Conservation (phyloP, 2,888 invertebrate species). For the Melanargia galathea region DNA sequence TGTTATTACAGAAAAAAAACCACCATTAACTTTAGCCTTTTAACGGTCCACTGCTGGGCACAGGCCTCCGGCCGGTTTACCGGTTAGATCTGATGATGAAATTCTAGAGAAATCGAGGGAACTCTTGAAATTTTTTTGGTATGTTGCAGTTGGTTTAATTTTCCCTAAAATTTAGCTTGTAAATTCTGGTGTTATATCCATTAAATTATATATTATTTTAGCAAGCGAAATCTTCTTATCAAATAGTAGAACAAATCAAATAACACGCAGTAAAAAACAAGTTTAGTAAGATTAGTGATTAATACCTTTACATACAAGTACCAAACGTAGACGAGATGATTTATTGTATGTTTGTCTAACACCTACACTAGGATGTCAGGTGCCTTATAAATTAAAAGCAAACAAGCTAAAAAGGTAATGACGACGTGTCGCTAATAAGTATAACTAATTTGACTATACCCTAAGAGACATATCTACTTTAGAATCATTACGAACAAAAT, state of each 20-base stretch:
- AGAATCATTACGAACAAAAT: neutral
- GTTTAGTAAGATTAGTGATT: neutral
- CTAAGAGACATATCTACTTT: neutral
- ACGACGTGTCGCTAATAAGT: slow-evolving; percentile 5
- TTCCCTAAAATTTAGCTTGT: too few species aligned
- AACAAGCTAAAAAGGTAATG: slow-evolving; percentile 16
- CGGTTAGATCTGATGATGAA: too few species aligned
- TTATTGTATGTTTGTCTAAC: slow-evolving; percentile 7
- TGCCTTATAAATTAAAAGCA: slow-evolving; percentile 10
- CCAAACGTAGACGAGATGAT: slow-evolving; percentile 3
- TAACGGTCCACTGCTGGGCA: too few species aligned
- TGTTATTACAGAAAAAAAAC: too few species aligned
- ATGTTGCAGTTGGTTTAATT: too few species aligned
- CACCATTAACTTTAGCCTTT: too few species aligned
- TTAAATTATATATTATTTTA: too few species aligned
- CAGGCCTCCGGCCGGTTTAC: too few species aligned
- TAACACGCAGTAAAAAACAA: neutral
- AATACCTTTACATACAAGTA: neutral
- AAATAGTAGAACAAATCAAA: neutral
- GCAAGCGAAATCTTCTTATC: too few species aligned
- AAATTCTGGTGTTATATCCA: too few species aligned
- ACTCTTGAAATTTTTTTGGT: too few species aligned
- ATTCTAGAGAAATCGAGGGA: too few species aligned
- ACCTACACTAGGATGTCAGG: slow-evolving; percentile 9
- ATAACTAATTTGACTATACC: slow-evolving; percentile 15